Evolutionary conservation across 2,113 vertebrate species (phyloP).

Genomic region (Dryoscopus gambensis): DNA sequence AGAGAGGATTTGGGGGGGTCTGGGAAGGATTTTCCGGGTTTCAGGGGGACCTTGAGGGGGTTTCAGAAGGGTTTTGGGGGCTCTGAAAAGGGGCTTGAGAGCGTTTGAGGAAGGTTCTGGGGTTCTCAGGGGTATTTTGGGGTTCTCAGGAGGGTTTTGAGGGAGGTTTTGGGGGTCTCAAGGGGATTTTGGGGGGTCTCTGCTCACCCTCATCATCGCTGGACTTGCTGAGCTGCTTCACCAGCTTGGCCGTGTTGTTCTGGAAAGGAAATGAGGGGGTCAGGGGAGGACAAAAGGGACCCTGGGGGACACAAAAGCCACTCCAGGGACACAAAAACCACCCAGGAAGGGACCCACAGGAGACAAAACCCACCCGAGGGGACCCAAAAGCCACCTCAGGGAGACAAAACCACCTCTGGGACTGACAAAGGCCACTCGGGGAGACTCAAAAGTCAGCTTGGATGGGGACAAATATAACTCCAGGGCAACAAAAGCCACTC

Average conservation of each 20-base stretch:
- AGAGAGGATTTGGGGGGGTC: too few species aligned
- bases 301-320: not conserved
- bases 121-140: too few species aligned
- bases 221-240: constrained; percentile 92
- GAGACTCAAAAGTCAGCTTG: too few species aligned
- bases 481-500: too few species aligned
- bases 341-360: not conserved
- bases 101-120: too few species aligned
- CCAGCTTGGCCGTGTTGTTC: constrained; percentile 96
- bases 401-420: too few species aligned
- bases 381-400: too few species aligned
- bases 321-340: not conserved
- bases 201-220: constrained; percentile 87
- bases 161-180: not conserved
- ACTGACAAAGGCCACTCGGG: too few species aligned
- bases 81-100: not conserved
- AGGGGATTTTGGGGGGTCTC: not conserved
- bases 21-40: too few species aligned
- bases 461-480: too few species aligned
- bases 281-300: not conserved
- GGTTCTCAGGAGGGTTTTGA: not conserved
- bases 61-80: too few species aligned
- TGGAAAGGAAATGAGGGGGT: not conserved
- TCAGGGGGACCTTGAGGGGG: not conserved
- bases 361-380: not conserved